Percentiles rank a stretch among this genome's conserved stretches.
Evolutionary conservation across 2,888 invertebrate species (phyloP).

Genomic region (Rhaphigaster nebulosa): DNA sequence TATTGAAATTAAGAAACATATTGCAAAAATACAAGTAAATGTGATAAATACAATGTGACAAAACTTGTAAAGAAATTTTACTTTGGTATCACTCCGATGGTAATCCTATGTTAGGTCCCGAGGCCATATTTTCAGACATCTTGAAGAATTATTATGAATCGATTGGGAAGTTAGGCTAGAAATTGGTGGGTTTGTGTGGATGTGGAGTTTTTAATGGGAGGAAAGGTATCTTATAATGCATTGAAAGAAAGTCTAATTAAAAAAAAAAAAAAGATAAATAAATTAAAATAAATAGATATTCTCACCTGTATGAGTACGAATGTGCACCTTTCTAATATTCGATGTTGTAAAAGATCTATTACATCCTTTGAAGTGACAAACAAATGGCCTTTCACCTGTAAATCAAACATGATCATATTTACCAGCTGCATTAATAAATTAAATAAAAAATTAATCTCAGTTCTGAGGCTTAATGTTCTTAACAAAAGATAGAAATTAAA

Average conservation of each 20-base stretch:
- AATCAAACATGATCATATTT: slow-evolving; percentile 21
- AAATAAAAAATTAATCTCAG: background rate
- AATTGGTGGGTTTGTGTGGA: background rate
- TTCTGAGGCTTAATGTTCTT: background rate
- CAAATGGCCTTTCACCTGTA: slow-evolving; percentile 68
- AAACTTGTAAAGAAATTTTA: too few species aligned
- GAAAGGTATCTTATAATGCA: background rate
- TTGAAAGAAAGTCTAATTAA: background rate
- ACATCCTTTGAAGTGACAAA: slow-evolving; percentile 71
- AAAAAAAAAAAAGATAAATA: background rate
- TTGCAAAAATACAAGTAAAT: too few species aligned
- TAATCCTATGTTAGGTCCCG: too few species aligned
- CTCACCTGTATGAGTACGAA: slow-evolving; percentile 75
- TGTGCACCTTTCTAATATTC: slow-evolving; percentile 78
- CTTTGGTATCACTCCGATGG: too few species aligned
- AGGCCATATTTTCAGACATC: too few species aligned
- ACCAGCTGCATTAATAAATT: background rate
- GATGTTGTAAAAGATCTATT: slow-evolving; percentile 78
- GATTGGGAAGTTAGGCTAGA: background rate
- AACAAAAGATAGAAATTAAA: too few species aligned
- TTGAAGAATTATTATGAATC: background rate
- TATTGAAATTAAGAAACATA: too few species aligned
- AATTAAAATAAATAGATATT: background rate
- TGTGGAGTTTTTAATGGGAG: background rate
- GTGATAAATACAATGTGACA: too few species aligned